Base-by-base conservation (phyloP, 2,113 vertebrate genomes). In the Engraulis encrasicolus region DNA sequence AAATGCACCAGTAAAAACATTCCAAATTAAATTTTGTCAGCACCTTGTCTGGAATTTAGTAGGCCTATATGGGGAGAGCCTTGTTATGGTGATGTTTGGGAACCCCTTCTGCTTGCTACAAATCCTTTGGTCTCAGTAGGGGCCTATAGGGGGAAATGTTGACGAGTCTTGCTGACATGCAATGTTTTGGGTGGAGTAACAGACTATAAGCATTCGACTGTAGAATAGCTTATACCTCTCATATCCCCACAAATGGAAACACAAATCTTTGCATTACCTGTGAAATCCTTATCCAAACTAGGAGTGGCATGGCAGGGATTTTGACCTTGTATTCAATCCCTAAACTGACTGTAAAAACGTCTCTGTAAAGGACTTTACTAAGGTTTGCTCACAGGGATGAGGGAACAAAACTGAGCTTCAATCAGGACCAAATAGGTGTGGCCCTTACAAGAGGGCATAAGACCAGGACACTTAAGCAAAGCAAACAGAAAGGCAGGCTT, bases 271-370 rank as follows among this genome's bases (percentile, higher is more conserved):
- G 14, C 27, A 74, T 74, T 74, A 74, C 66, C 27, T 74, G 11
- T 74, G 66, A 74, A 74, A 74, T 12, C 27, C 66, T 74, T 74
- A 27, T 74, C 66, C 66, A 74, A 74, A 74, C 66, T 74, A 74
- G 66, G 66, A 74, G 66, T 17, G 66, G 66, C 66, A 34, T 36
- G 31, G 66, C 31, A 31, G 12, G 66, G 66, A 34, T 71, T 74
- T 74, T 74, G 66, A 27, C 66, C 34, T 36, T 27, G 4, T 23
- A 74, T 74, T 74, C 66, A 74, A 74, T 31, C 31, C 66, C 66
- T 74, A 36, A 12, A 27, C 27, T 34, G 12, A 23, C 31, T 74
- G 27, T 74, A 3, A 74, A 61, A 20, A 20, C 23, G 58, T 61
- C 11, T 12, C 2, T 14, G 61, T 9, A 71, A 34, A 17, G 27